phyloP scores from a whole-genome alignment of 2,797 vertebrate species.

The Bryconaethiops microstoma region DNA sequence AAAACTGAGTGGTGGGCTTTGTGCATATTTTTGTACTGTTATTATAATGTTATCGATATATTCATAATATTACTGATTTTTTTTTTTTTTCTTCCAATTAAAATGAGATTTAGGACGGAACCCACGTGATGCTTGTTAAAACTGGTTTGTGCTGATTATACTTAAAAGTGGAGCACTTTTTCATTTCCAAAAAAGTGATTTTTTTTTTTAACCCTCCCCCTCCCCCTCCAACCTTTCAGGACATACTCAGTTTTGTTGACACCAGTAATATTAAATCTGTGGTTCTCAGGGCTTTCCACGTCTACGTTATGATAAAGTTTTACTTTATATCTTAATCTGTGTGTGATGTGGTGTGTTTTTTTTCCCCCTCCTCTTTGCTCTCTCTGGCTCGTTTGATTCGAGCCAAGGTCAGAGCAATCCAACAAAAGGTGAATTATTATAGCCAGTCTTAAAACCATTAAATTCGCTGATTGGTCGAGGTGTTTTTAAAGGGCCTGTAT shows the following conservation, averaged over 20 bases:
- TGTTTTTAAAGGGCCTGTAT: no score
- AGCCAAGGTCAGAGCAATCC: no score
- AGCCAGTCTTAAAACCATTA: no score
- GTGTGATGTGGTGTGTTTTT: slow-evolving; percentile 23
- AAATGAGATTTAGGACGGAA: slow-evolving; percentile 73
- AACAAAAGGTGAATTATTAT: no score
- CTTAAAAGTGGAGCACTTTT: slow-evolving; percentile 82
- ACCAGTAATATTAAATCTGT: slow-evolving; percentile 82
- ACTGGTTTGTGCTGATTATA: slow-evolving; percentile 83
- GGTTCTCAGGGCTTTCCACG: slow-evolving; percentile 85
- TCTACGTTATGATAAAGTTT: slow-evolving; percentile 85
- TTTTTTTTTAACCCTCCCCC: slow-evolving; percentile 55
- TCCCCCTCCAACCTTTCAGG: not conserved
- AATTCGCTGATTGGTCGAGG: no score
- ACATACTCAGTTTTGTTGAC: slow-evolving; percentile 81
- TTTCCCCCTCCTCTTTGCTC: no score
- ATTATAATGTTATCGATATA: slow-evolving; percentile 64
- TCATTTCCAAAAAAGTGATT: slow-evolving; percentile 66
- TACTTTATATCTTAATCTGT: slow-evolving; percentile 77
- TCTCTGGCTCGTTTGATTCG: no score
- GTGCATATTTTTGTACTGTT: slow-evolving; percentile 84
- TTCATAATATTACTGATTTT: slow-evolving; percentile 79
- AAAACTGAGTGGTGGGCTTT: slow-evolving; percentile 80
- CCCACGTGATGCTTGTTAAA: slow-evolving; percentile 76
- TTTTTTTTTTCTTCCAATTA: slow-evolving; percentile 68